These are phyloP conservation scores for Elysia crispata DNA, from an alignment of 2,888 invertebrate species.

Conservation along the genomic window DNA sequence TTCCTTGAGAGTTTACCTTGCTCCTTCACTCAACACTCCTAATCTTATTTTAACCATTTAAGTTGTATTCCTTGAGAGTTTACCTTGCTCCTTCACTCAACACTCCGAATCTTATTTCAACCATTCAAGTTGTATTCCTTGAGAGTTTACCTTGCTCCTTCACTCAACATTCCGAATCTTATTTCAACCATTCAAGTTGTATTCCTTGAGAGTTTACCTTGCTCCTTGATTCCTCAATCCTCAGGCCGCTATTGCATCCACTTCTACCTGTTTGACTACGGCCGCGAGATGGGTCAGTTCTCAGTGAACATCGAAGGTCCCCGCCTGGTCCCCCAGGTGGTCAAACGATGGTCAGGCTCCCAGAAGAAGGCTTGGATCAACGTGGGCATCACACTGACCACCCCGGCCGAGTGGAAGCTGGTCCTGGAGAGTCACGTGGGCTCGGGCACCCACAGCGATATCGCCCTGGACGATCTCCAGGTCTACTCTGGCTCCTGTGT, in stretches of 20 bases:
- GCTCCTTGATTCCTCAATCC: too few relatives aligned
- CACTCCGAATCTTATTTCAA: too few relatives aligned
- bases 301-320: constrained; percentile 31
- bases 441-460: constrained; percentile 37
- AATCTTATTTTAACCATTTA: too few relatives aligned
- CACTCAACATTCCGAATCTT: too few relatives aligned
- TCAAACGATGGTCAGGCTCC: constrained; percentile 40
- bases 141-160: too few relatives aligned
- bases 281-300: constrained; percentile 39
- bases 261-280: constrained; percentile 45
- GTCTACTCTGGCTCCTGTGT: constrained; percentile 43
- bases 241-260: constrained; percentile 35
- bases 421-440: constrained; percentile 42
- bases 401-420: constrained; percentile 35
- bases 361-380: constrained; percentile 39
- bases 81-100: too few relatives aligned
- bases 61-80: too few relatives aligned
- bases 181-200: too few relatives aligned
- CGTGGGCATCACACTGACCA: constrained; percentile 39
- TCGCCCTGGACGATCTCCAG: constrained; percentile 43
- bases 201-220: too few relatives aligned
- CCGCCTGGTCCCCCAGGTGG: constrained; percentile 36
- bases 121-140: too few relatives aligned
- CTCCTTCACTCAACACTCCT: too few relatives aligned
- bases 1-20: too few relatives aligned